These are phyloP conservation scores for Sebastes reedi DNA, from an alignment of 2,797 vertebrate genomes.

Conservation along the genomic window DNA sequence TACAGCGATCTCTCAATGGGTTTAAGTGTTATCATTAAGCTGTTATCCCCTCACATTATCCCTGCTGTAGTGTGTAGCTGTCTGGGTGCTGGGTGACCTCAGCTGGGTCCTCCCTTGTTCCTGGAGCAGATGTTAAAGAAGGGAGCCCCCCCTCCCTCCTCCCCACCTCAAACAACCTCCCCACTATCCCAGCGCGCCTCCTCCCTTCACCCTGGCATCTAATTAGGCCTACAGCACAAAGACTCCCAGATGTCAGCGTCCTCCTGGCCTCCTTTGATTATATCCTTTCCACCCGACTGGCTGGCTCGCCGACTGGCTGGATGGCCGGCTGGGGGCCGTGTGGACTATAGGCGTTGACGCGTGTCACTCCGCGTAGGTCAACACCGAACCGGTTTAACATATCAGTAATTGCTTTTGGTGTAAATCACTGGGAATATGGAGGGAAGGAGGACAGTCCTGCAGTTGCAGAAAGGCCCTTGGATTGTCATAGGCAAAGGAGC, in stretches of 20 bases:
- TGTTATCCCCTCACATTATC: slow-evolving; percentile 74
- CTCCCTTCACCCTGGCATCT: slow-evolving; percentile 83
- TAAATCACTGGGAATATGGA: slow-evolving; percentile 64
- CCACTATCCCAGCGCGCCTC: slow-evolving; percentile 69
- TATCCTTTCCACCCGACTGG: slow-evolving; percentile 87
- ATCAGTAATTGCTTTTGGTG: slow-evolving; percentile 73
- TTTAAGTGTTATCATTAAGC: slow-evolving; percentile 79
- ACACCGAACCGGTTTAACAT: slow-evolving; percentile 59
- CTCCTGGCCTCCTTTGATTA: slow-evolving; percentile 89
- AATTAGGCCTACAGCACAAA: slow-evolving; percentile 90
- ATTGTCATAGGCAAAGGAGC: background rate
- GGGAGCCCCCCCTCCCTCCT: slow-evolving; percentile 41
- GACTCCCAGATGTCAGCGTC: slow-evolving; percentile 95
- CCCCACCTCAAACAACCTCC: slow-evolving; percentile 49
- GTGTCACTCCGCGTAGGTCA: slow-evolving; percentile 67
- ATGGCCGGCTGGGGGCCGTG: slow-evolving; percentile 51
- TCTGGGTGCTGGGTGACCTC: slow-evolving; percentile 67
- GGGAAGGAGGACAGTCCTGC: slow-evolving; percentile 8
- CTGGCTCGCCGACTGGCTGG: slow-evolving; percentile 47
- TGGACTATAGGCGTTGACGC: slow-evolving; percentile 55
- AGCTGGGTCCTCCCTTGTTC: slow-evolving; percentile 77
- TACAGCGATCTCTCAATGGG: slow-evolving; percentile 56
- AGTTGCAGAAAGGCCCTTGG: background rate
- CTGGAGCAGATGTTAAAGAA: slow-evolving; percentile 89
- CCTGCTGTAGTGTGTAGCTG: slow-evolving; percentile 58